Base-by-base conservation (phyloP, 2,888 invertebrate genomes). In the Limnephilus lunatus region DNA sequence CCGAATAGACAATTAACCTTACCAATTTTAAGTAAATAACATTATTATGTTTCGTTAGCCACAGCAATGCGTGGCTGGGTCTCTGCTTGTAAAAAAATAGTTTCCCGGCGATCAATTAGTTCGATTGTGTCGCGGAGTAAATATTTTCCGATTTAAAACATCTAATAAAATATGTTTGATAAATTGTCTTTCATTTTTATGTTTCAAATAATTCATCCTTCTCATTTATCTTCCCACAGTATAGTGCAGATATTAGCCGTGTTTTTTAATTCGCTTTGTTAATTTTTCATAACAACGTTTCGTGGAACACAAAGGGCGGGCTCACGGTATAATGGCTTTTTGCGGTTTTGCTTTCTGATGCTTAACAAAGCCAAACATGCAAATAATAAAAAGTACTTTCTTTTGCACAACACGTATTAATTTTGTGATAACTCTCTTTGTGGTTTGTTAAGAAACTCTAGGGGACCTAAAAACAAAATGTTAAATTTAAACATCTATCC, bases 221-320 rank as follows among this genome's bases (percentile, higher is more conserved):
- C 68, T 25, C 68, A 68, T 19, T 68, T 68, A 25, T 68, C 68
- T 68, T 53, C 19, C 53, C 53, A 7, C 68, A 68, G 25, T 4
- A 68, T 68, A 68, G 25, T 68, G 32, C 89, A 90, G 90, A 68
- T 85, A 90, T 35, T 25, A 39, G 81, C 31, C 80, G 53, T 85
- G 53, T 85, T 85, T 85, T 90, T 68, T 85, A 90, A 90, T 90
- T 85, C 85, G 44, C 68, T 90, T 85, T 90, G 90, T 53, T 80
- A 91, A 80, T 91, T 44, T 85, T 91, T 86, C 11, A 91, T 85
- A 87, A 86, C 68, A 91, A 86, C 25, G 39, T 86, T 81, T 81
- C 48, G 19, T 30, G 12, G 19, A 19, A 30, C 80, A 89, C 80
- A 89, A 89, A 89, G 88, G 80, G 44, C 88, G 25, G 88, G 25